Percentiles rank a stretch among this genome's conserved stretches.
These are phyloP conservation scores for Sinhomidia bicolor DNA, from an alignment of 2,888 invertebrate genomes.

Conservation along the genomic window DNA sequence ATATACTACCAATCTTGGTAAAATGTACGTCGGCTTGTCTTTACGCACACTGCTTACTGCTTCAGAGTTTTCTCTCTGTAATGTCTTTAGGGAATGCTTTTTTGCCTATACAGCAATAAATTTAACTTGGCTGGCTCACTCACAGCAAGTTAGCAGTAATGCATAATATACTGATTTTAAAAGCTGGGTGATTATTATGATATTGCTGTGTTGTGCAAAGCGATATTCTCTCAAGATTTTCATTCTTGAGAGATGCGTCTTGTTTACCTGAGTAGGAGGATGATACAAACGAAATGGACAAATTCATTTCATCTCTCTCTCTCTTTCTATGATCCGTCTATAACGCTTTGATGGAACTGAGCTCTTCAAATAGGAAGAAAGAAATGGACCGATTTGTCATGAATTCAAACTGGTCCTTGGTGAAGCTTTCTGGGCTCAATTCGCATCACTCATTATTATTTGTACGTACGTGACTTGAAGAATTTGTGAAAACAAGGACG, in stretches of 20 bases:
- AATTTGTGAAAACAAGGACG: background rate
- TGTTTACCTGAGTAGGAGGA: slow-evolving; percentile 36
- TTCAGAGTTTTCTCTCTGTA: background rate
- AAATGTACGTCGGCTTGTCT: too few species aligned
- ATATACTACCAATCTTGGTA: too few species aligned
- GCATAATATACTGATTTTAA: slow-evolving; percentile 17
- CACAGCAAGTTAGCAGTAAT: too few species aligned
- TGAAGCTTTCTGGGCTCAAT: background rate
- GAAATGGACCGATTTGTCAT: background rate
- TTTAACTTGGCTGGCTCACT: too few species aligned
- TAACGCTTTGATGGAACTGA: too few species aligned
- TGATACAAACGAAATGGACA: background rate
- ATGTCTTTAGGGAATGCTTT: slow-evolving; percentile 52
- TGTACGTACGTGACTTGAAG: background rate
- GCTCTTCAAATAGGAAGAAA: too few species aligned
- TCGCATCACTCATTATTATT: slow-evolving; percentile 21
- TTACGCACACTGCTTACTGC: slow-evolving; percentile 47
- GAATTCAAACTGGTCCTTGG: slow-evolving; percentile 15
- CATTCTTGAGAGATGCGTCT: slow-evolving; percentile 10
- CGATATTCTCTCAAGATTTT: slow-evolving; percentile 2
- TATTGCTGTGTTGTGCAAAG: background rate
- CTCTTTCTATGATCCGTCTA: too few species aligned
- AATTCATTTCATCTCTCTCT: too few species aligned
- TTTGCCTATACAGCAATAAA: slow-evolving; percentile 6
- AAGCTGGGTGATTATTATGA: slow-evolving; percentile 8